These are phyloP conservation scores for Poeciliopsis paucimaculata DNA, from an alignment of 2,797 vertebrate species.

Conservation along the genomic window DNA sequence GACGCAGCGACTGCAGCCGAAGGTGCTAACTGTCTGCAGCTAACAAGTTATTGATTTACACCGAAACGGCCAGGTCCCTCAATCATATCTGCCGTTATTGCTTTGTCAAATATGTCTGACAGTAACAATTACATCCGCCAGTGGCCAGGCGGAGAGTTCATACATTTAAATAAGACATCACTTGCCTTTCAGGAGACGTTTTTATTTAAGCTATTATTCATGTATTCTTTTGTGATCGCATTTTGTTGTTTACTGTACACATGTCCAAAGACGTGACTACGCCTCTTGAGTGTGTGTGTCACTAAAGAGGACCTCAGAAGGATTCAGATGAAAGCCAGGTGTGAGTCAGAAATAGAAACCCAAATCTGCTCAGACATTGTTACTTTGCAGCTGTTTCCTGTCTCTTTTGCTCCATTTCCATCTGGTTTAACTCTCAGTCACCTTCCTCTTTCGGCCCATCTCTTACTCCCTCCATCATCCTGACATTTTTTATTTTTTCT, in stretches of 20 bases:
- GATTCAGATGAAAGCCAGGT: conserved; percentile 60
- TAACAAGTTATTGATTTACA: conserved; percentile 61
- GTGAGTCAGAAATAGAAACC: conserved; percentile 62
- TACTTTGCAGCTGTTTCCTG: conserved; percentile 52
- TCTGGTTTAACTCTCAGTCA: conserved; percentile 17
- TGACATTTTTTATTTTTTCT: background rate
- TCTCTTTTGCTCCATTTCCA: conserved; percentile 25
- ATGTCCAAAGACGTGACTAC: conserved; percentile 5
- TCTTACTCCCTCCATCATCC: conserved; percentile 5
- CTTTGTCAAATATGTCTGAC: conserved; percentile 36
- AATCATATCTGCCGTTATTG: conserved; percentile 52
- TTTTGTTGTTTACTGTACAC: conserved; percentile 1
- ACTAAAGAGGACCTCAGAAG: conserved; percentile 41
- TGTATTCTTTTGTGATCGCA: conserved; percentile 3
- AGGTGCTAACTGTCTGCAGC: conserved; percentile 38
- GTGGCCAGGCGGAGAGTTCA: background rate
- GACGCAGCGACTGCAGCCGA: conserved; percentile 12
- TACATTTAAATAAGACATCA: conserved; percentile 12
- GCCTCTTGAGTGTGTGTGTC: conserved; percentile 1
- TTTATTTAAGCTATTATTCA: conserved; percentile 2
- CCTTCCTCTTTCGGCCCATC: background rate
- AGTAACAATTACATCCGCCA: conserved; percentile 24
- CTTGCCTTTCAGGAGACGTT: background rate
- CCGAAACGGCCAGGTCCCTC: conserved; percentile 36
- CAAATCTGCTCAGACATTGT: conserved; percentile 41